Evolutionary conservation across 2,888 invertebrate species (phyloP), one percentile per base, ranked within the genome.

Genomic region (Xanthia togata): DNA sequence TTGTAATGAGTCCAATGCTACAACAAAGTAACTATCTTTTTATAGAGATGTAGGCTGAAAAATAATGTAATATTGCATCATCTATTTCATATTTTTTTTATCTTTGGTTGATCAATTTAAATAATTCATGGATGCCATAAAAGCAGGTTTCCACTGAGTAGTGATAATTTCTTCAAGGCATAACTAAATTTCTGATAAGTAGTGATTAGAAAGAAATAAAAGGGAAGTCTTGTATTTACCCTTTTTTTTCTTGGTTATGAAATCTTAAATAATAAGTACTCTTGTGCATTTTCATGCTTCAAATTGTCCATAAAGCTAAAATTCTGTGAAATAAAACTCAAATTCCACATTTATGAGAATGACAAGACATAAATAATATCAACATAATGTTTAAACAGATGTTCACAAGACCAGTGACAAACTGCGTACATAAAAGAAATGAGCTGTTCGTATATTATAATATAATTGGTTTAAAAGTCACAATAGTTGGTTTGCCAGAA

Each of bases 311-410:
- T 9, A 23, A 4, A 23, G 9, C 31, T 50, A 14, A 31, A 50
- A 31, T 11, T 44, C 17, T 9, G 11, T 26, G 9, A 31, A 50
- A 31, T 9, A 31, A 23, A 50, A 31, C 14, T 17, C 9, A 4
- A 17, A 14, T 9, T 35, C 0, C 23, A 50, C 50, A 47, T 44
- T 23, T 31, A 53, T 9, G 6, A 47, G n/a, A 59, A 41, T 9
- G 11, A 1, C 9, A 17, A 35, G 8, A 23, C 31, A 53, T 26
- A 50, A 31, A 50, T 20, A n/a, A 50, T 0, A 50, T n/a, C 35
- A 79, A 6, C 1, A 26, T 14, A 23, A 60, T 79, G 23, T 76
- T 44, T 44, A 3, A 53, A 70, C 70, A 76, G 53, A 44, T 79
- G 79, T 59, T 59, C 20, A 35, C 2, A 78, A 65, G 14, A 31